phyloP scores from a whole-genome alignment of 35 echinoderm and acorn worm genomes.

The Heliocidaris erythrogramma region DNA sequence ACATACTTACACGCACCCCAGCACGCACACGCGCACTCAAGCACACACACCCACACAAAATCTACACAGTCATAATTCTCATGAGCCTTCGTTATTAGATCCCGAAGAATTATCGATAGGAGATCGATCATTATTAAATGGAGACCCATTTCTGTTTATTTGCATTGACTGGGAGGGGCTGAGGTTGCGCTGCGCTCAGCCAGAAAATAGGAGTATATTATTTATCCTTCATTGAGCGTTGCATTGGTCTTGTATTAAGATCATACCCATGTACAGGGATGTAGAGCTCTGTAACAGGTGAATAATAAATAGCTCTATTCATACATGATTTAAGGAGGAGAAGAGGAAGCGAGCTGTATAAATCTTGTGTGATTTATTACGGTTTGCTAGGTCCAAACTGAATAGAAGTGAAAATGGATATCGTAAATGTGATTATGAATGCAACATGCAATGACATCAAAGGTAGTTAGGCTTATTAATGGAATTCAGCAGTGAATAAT shows the following conservation, averaged over 20 bases:
- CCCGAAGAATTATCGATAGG: background rate
- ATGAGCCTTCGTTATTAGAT: background rate
- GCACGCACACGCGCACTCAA: too few species aligned
- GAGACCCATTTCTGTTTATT: constrained; percentile 11
- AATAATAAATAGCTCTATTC: background rate
- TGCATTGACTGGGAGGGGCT: background rate
- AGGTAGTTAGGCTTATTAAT: background rate
- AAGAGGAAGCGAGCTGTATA: background rate
- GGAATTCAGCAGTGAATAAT: background rate
- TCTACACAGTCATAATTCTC: background rate
- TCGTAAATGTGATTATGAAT: background rate
- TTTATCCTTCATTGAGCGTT: background rate
- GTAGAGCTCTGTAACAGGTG: background rate
- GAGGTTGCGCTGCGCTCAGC: background rate
- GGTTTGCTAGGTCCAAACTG: too few species aligned
- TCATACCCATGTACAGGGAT: background rate
- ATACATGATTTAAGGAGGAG: background rate
- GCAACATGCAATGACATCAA: background rate
- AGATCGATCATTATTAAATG: constrained; percentile 13
- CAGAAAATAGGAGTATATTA: background rate
- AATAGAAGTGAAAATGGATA: background rate
- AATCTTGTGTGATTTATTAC: too few species aligned
- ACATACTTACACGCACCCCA: background rate
- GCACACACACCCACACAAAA: background rate
- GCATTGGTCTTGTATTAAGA: background rate